Evolutionary conservation across 2,888 invertebrate genomes (phyloP).

Genomic region (Drosophila putrida): DNA sequence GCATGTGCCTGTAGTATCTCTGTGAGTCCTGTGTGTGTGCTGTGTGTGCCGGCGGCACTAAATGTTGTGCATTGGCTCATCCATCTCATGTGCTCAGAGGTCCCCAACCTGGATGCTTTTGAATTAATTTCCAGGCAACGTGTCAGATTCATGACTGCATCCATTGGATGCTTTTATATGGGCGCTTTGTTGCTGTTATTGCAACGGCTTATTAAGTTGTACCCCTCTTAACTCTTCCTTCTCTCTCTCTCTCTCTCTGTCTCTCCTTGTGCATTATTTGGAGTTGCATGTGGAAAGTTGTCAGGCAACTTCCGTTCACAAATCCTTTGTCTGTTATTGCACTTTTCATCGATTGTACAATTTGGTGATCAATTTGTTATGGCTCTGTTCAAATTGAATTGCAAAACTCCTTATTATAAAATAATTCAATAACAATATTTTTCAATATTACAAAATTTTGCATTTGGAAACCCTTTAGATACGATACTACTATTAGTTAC

Average conservation of each 20-base stretch:
- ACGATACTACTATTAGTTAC: no score
- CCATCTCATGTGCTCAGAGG: conserved; percentile 46
- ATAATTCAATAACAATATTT: conserved; percentile 36
- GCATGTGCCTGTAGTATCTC: conserved; percentile 12
- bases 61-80: conserved; percentile 70
- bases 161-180: conserved; percentile 21
- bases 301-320: conserved; percentile 51
- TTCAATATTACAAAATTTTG: conserved; percentile 18
- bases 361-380: conserved; percentile 22
- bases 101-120: conserved; percentile 51
- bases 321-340: conserved; percentile 39
- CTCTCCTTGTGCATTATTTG: background rate
- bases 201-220: conserved; percentile 45
- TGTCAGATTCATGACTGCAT: conserved; percentile 39
- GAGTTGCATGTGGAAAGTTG: conserved; percentile 47
- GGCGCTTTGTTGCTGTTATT: conserved; percentile 41
- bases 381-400: conserved; percentile 41
- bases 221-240: background rate
- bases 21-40: conserved; percentile 25
- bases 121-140: conserved; percentile 75
- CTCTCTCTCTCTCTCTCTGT: background rate
- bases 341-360: conserved; percentile 31
- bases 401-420: conserved; percentile 32
- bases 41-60: conserved; percentile 59
- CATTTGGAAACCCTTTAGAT: background rate